Evolutionary conservation across 2,888 invertebrate genomes (phyloP).

Genomic region (Drosophila subsilvestris): DNA sequence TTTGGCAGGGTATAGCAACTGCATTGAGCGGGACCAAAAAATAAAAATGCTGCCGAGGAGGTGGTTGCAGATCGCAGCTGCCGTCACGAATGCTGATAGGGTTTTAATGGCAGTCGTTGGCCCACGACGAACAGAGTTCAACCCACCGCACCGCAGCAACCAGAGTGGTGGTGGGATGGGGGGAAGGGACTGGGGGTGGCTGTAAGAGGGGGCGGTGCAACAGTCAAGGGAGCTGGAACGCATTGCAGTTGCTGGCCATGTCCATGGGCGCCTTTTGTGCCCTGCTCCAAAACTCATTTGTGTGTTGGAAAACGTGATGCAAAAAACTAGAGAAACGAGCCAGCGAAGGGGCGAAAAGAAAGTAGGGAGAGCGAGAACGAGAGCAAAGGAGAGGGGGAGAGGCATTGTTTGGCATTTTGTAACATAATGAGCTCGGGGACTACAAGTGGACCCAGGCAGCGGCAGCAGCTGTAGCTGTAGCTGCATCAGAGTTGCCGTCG

Average conservation of each 20-base stretch:
- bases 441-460: slow-evolving; percentile 72
- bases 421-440: slow-evolving; percentile 81
- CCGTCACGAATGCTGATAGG: slow-evolving; percentile 75
- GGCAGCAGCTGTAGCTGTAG: slow-evolving; percentile 47
- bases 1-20: not conserved
- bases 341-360: slow-evolving; percentile 8
- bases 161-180: not conserved
- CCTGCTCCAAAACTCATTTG: slow-evolving; percentile 71
- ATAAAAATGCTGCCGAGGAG: slow-evolving; percentile 24
- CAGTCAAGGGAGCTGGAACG: slow-evolving; percentile 33
- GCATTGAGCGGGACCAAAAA: slow-evolving; percentile 17
- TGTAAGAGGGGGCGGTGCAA: slow-evolving; percentile 17
- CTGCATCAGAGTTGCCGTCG: slow-evolving; percentile 1
- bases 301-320: slow-evolving; percentile 41
- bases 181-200: no score
- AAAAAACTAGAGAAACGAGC: slow-evolving; percentile 20
- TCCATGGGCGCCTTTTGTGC: slow-evolving; percentile 71
- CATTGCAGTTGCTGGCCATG: slow-evolving; percentile 68
- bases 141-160: slow-evolving; percentile 43
- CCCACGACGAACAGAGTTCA: slow-evolving; percentile 40
- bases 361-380: not conserved
- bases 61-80: slow-evolving; percentile 61
- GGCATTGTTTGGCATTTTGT: slow-evolving; percentile 81
- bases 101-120: slow-evolving; percentile 70
- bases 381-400: slow-evolving; percentile 7